Conservation (phyloP, 2,113 vertebrate species). For the Bungarus multicinctus region DNA sequence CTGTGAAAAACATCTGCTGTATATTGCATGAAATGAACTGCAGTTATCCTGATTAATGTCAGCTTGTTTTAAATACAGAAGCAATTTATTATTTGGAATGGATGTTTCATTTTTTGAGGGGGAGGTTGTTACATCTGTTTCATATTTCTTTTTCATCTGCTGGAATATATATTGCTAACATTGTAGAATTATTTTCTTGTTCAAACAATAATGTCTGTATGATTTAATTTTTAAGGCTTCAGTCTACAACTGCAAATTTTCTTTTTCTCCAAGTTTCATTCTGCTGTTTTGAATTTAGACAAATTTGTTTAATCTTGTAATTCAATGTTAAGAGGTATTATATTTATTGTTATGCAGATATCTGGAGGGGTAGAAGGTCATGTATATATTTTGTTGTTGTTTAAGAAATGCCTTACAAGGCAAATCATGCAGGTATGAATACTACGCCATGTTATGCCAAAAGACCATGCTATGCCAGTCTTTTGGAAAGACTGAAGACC, state of each 20-base stretch:
- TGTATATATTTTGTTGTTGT: not conserved
- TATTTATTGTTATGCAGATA: not conserved
- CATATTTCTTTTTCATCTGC: not conserved
- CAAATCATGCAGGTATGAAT: not conserved
- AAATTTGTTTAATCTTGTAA: not conserved
- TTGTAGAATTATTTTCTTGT: not conserved
- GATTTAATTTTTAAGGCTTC: not conserved
- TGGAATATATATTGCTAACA: not conserved
- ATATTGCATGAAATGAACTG: not conserved
- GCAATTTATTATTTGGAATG: not conserved
- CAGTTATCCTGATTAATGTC: not conserved
- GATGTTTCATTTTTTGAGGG: not conserved
- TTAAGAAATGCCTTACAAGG: conserved; percentile 16
- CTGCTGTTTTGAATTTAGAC: not conserved
- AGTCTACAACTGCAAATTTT: not conserved
- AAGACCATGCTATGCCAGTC: not conserved
- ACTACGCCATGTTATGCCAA: not conserved
- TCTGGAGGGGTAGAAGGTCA: not conserved
- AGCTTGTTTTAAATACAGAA: not conserved
- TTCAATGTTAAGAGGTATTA: not conserved
- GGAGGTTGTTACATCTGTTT: not conserved
- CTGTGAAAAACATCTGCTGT: not conserved
- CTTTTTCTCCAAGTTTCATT: not conserved
- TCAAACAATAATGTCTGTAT: not conserved
- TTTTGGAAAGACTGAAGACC: not conserved